Evolutionary conservation across 2,888 invertebrate species (phyloP), one percentile per base, ranked within the genome.

Genomic region (Phortica okadai): DNA sequence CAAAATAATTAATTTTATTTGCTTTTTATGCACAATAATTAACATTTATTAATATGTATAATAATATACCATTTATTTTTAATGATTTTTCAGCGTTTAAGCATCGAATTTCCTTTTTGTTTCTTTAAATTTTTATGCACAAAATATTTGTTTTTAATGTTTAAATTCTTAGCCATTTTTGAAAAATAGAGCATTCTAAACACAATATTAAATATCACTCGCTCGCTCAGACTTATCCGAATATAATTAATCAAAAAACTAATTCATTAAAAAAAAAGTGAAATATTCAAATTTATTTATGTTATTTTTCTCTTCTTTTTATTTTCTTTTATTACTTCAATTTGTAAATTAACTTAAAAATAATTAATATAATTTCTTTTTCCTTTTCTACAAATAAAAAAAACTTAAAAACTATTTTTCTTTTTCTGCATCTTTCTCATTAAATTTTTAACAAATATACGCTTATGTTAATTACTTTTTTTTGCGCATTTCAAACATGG

Each of bases 211-310:
- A 67, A 77, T 87, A 90, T 91, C 90, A 91, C 90, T 91, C 91
- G 89, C 90, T 86, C 91, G 82, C 89, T 90, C 90, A 90, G 90
- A 91, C 90, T 90, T 91, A 90, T 91, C 90, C 90, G 91, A 91
- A 89, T 76, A 80, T 80, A 80, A 79, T 76, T 80, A 73, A 45
- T 70, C 45, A 45, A 73, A 73, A 56, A 62, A 45, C 21, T 25
- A 62, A 62, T 62, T 62, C 16, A 62, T 62, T 50, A 66, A 42
- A 41, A 45, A 45, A 14, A 72, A 72, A 33, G 64, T 64, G 25
- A 33, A 64, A 41, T 41, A 33, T 64, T 10, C 21, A 25, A 64
- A 64, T 41, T 14, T 54, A 33, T 50, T 72, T 72, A 25, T 70
- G 10, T 70, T 50, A 6, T 54, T 25, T 54, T 50, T 54, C 54